phyloP scores from a whole-genome alignment of 1,140 invertebrate species.

The Mya arenaria region DNA sequence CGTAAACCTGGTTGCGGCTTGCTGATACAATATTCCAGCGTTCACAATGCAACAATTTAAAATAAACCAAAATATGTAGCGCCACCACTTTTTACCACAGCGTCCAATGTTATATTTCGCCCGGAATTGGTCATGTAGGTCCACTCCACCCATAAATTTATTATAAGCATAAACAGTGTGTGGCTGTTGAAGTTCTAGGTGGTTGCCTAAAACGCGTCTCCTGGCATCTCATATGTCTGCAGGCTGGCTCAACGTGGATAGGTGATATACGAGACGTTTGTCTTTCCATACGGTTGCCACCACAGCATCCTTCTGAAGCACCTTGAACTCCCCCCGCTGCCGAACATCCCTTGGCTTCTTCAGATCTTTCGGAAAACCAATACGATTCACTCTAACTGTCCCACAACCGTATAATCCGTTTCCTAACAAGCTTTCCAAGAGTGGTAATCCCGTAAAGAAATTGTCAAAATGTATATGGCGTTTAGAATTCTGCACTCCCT shows the following conservation, averaged over 20 bases:
- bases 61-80: constrained; percentile 11
- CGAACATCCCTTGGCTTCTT: not conserved
- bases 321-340: not conserved
- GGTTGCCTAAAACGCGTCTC: not conserved
- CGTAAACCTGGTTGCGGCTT: not conserved
- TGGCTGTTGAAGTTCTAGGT: not conserved
- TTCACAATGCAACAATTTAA: constrained; percentile 24
- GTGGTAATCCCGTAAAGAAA: not conserved
- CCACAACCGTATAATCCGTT: no score
- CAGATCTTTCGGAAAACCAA: not conserved
- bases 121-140: constrained; percentile 5
- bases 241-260: constrained; percentile 1
- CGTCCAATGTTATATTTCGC: not conserved
- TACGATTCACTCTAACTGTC: not conserved
- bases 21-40: not conserved
- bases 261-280: not conserved
- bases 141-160: constrained; percentile 9
- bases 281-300: not conserved
- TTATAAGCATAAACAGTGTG: not conserved
- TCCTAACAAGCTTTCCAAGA: not conserved
- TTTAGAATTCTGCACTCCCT: not conserved
- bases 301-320: not conserved
- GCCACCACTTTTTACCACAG: not conserved
- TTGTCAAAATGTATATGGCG: not conserved
- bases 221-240: not conserved